Evolutionary conservation across 1,140 invertebrate genomes (phyloP).

Genomic region (Platyscapa corneri): DNA sequence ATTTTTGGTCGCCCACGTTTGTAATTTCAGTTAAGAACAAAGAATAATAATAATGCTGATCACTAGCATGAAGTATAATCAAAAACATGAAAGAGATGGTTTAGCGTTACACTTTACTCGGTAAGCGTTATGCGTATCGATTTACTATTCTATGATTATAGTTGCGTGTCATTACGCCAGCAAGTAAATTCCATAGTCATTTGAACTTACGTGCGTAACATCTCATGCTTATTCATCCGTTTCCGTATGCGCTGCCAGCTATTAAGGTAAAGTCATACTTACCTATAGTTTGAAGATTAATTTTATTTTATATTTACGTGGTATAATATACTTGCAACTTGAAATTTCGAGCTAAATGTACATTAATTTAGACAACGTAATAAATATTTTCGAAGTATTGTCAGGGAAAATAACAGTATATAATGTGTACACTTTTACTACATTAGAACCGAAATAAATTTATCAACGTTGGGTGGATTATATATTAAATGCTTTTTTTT

Average conservation of each 20-base stretch:
- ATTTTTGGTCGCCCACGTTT: neutral
- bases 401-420: no score
- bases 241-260: neutral
- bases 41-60: neutral
- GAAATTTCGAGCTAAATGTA: neutral
- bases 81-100: no score
- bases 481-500: no score
- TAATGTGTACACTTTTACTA: no score
- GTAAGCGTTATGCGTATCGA: neutral
- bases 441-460: no score
- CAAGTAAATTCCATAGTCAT: neutral
- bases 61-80: no score
- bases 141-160: neutral
- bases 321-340: neutral
- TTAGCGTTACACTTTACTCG: neutral
- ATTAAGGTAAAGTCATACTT: neutral
- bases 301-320: no score
- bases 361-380: neutral
- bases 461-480: no score
- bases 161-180: neutral
- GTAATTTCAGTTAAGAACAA: neutral
- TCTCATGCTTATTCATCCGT: neutral
- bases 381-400: neutral
- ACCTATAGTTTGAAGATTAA: neutral
- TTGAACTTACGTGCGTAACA: neutral